Percentiles rank a stretch among this genome's conserved stretches.
Evolutionary conservation across 2,888 invertebrate species (phyloP).

Genomic region (Dendrolimus pini): DNA sequence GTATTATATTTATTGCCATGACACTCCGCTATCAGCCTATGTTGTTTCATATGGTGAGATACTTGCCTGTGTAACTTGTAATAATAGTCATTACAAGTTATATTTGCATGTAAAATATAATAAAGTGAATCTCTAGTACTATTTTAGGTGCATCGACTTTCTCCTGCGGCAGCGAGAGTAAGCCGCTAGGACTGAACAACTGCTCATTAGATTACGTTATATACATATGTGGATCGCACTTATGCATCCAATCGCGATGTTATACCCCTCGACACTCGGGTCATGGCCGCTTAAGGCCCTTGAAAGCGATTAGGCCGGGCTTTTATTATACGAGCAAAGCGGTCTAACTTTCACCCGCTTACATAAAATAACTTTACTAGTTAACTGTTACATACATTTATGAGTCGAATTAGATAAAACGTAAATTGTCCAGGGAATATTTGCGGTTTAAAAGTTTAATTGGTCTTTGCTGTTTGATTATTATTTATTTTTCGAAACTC

Average conservation of each 20-base stretch:
- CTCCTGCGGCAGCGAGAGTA: neutral
- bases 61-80: too few species aligned
- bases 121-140: too few species aligned
- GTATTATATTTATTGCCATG: too few species aligned
- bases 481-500: too few species aligned
- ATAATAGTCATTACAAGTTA: too few species aligned
- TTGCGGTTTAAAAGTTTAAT: neutral
- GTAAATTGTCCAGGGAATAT: neutral
- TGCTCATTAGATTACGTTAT: slow-evolving; percentile 8
- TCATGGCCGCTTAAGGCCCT: slow-evolving; percentile 75
- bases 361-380: neutral
- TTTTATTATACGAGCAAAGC: slow-evolving; percentile 51
- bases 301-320: slow-evolving; percentile 60
- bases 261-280: slow-evolving; percentile 50
- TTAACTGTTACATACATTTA: neutral
- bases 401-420: neutral
- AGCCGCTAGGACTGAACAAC: neutral
- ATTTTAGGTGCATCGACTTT: neutral
- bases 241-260: slow-evolving; percentile 44
- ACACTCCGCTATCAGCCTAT: too few species aligned
- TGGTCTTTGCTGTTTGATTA: neutral
- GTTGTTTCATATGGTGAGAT: too few species aligned
- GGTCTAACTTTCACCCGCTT: slow-evolving; percentile 17
- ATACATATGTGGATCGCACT: slow-evolving; percentile 26
- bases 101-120: too few species aligned